Evolutionary conservation across 2,113 vertebrate species (phyloP).

Genomic region (Lepus timidus): DNA sequence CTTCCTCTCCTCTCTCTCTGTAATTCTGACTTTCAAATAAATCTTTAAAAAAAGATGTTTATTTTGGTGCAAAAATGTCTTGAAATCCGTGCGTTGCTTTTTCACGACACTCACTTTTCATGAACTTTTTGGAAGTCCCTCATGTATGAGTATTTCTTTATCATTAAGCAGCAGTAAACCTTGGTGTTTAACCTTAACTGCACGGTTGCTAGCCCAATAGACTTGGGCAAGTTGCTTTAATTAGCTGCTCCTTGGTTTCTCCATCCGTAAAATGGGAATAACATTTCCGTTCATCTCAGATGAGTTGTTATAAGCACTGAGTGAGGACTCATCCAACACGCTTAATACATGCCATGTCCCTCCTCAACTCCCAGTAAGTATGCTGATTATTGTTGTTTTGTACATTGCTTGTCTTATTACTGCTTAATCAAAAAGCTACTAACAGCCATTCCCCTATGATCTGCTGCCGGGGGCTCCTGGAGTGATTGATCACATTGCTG

Average conservation of each 20-base stretch:
- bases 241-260: not conserved
- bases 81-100: too few species aligned
- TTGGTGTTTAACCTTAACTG: accelerated
- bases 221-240: not conserved
- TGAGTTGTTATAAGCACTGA: not conserved
- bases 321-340: not conserved
- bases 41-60: too few species aligned
- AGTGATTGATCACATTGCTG: not conserved
- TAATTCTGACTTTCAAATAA: too few species aligned
- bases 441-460: not conserved
- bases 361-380: not conserved
- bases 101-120: too few species aligned
- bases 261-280: not conserved
- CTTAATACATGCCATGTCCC: not conserved
- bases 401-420: too few species aligned
- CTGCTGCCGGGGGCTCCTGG: not conserved
- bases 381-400: too few species aligned
- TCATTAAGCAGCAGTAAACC: not conserved
- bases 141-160: accelerated
- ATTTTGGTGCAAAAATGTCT: too few species aligned
- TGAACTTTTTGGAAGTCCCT: too few species aligned
- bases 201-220: not conserved
- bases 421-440: not conserved
- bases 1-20: too few species aligned
- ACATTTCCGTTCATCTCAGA: not conserved